phyloP scores from a whole-genome alignment of 2,113 vertebrate species.

The Lamprologus lemairii region DNA sequence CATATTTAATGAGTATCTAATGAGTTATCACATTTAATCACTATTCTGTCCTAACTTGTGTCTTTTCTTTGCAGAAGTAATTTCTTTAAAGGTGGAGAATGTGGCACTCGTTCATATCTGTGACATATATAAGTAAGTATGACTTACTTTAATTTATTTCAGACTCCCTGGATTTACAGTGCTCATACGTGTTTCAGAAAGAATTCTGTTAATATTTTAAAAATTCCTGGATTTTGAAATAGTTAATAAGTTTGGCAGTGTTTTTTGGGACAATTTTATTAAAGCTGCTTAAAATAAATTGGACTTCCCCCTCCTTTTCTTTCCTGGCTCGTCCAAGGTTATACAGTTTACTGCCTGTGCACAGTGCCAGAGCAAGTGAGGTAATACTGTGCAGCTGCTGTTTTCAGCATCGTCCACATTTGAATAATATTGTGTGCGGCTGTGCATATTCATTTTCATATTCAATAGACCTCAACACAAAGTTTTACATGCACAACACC shows the following conservation, averaged over 20 bases:
- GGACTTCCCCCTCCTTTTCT: background rate
- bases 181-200: background rate
- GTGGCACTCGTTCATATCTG: background rate
- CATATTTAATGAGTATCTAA: background rate
- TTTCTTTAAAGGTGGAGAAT: background rate
- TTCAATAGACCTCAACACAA: background rate
- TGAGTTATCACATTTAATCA: background rate
- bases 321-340: background rate
- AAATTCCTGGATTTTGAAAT: background rate
- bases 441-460: background rate
- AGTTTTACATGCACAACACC: background rate
- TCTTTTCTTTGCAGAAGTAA: background rate
- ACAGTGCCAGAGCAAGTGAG: background rate
- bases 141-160: background rate
- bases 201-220: background rate
- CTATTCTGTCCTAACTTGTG: background rate
- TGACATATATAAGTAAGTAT: background rate
- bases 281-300: background rate
- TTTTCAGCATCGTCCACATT: background rate
- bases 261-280: background rate
- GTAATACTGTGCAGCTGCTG: background rate
- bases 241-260: background rate
- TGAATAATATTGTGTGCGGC: background rate
- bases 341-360: background rate
- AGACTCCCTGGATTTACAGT: background rate